Evolutionary conservation across 2,888 invertebrate genomes (phyloP).

Genomic region (Melinopterus prodromus): DNA sequence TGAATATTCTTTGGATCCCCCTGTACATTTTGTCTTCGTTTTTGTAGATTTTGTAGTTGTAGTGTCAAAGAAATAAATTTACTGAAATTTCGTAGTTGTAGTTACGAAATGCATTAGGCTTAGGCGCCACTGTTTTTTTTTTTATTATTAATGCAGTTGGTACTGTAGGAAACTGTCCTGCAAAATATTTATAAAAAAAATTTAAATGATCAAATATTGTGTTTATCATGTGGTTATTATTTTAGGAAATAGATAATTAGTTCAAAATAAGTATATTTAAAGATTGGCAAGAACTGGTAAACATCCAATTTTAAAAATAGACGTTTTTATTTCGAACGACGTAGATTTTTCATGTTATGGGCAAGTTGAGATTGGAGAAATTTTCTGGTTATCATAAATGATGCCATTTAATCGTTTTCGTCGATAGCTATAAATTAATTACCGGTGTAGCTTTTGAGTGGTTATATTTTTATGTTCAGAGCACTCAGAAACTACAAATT

Average conservation of each 20-base stretch:
- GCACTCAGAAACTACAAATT: no score
- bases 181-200: no score
- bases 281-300: background rate
- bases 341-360: no score
- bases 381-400: no score
- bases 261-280: background rate
- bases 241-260: background rate
- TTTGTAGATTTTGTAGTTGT: background rate
- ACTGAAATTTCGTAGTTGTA: slow-evolving; percentile 8
- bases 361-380: no score
- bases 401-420: no score
- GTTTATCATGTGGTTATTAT: background rate
- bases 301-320: background rate
- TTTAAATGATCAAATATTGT: no score
- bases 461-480: no score
- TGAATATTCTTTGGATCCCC: background rate
- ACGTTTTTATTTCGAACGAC: background rate
- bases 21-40: background rate
- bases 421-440: no score
- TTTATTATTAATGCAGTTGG: no score
- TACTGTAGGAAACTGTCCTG: no score
- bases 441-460: no score
- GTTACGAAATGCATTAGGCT: background rate
- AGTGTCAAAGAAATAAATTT: background rate
- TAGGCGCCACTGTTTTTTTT: background rate